A percentile compares a stretch with the other conserved stretches of the same genome.
Conservation (phyloP, 2,888 invertebrate species). For the Notodonta dromedarius region DNA sequence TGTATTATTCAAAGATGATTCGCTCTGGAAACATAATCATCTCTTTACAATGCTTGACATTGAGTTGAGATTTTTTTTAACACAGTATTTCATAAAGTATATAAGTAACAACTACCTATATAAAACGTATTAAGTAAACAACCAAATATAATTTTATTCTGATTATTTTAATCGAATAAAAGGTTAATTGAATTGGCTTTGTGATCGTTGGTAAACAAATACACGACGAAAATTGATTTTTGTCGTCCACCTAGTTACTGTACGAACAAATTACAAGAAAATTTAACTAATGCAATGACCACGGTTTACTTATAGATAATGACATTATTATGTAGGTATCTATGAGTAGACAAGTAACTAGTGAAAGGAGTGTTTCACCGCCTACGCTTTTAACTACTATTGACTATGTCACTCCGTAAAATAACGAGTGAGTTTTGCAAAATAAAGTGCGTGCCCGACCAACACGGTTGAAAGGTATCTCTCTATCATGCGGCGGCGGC, state of each 20-base stretch:
- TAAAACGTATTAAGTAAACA: too few relatives aligned
- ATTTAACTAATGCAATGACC: not conserved
- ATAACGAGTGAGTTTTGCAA: conserved; percentile 13
- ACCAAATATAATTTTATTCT: not conserved
- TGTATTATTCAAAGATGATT: conserved; percentile 10
- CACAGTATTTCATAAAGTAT: not conserved
- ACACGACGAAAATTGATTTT: not conserved
- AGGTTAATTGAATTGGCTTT: not conserved
- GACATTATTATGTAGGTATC: conserved; percentile 9
- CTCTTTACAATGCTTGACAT: not conserved
- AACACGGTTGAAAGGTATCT: conserved; percentile 22
- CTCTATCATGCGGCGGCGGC: conserved; percentile 13
- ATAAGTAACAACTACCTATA: too few relatives aligned
- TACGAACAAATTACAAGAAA: not conserved
- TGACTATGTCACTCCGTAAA: conserved; percentile 7
- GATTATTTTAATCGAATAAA: not conserved
- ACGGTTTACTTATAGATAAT: not conserved
- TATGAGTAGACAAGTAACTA: conserved; percentile 24
- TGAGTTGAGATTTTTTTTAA: not conserved
- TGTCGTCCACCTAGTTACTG: not conserved
- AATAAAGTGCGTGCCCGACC: conserved; percentile 18
- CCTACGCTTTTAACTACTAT: conserved; percentile 20
- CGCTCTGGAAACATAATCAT: not conserved
- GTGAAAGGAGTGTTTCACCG: conserved; percentile 30
- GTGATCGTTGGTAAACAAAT: not conserved